Evolutionary conservation across 2,888 invertebrate species (phyloP), one percentile per base, ranked within the genome.

Genomic region (Trisateles emortualis): DNA sequence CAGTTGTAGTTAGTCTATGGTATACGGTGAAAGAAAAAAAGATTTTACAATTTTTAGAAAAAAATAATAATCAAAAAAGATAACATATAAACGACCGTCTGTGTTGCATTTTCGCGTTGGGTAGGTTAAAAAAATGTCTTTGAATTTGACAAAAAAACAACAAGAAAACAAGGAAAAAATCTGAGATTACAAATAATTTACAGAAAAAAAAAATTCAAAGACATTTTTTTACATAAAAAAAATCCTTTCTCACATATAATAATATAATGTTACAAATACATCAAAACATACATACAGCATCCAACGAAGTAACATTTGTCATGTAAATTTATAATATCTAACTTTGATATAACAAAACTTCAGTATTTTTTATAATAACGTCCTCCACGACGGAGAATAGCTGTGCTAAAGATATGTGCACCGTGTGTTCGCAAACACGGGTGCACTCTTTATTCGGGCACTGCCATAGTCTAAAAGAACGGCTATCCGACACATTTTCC

Each of bases 81-180:
- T 53, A 57, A 72, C 61, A 72, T 70, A 78, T 39, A 49, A 45
- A 71, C 87, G 88, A 90, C 92, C 92, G 92, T 92, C 92, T 92
- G 86, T 92, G 92, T 92, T 92, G 92, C 92, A 92, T 92, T 92
- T 92, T 90, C 92, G 85, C 86, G 81, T 78, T 63, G 80, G 82
- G 74, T 62, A 52, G 49, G 58, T 65, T 35, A 32, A 69, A 72
- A 66, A 55, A 68, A 80, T 76, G 80, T 80, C 79, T 78, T 67
- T 67, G 32, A 22, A 6, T 6, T 5, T 17, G 26, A 19, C 17
- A 39, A 24, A 10, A n/a, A 36, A 10, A n/a, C 4, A 0, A 41
- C 40, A n/a, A n/a, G n/a, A n/a, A n/a, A n/a, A n/a, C n/a, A n/a
- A n/a, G n/a, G n/a, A n/a, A n/a, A n/a, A n/a, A n/a, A n/a, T n/a